Base-by-base conservation (phyloP, 2,888 invertebrate species). In the Harpagoxenus sublaevis region DNA sequence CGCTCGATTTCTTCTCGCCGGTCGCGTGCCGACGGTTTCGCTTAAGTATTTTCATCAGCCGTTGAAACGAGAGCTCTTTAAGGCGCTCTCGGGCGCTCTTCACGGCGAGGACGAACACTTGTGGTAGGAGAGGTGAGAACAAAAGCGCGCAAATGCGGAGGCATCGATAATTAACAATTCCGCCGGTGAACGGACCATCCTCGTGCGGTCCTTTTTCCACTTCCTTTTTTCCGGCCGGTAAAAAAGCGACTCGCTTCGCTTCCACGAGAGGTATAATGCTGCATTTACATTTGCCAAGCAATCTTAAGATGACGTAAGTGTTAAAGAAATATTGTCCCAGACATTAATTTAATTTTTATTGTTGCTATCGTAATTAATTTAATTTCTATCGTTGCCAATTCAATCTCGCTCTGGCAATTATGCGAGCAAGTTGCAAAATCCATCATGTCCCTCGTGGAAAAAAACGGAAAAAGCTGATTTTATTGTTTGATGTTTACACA, bases 11-110 rank as follows among this genome's bases (percentile, higher is more conserved):
- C 35, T 55, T 73, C 55, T 39, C 39, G 3, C 53, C 12, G 42
- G 28, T 2, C 57, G 42, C 73, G 45, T 60, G 57, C 74, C 53
- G 23, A 15, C 74, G 45, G 45, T 42, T 42, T 35, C 62, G 8
- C 45, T 62, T 48, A n/a, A 55, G 71, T 45, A 75, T 75, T 75
- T 62, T 75, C 74, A 62, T 74, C 45, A 60, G 45, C 31, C 60
- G 45, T 74, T 60, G 45, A 74, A 39, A 62, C 48, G 45, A 75
- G 62, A 62, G 74, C 62, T 74, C 60, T n/a, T 73, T 57, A 73
- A 60, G 18, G 53, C 31, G 31, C 51, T 68, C 45, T 48, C 42
- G 68, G 55, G 18, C 39, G 28, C 74, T 60, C 74, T 74, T 45
- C 28, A 45, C 12, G 42, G 42, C 60, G 73, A 60, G 73, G 73